Base-by-base conservation (phyloP, 2,888 invertebrate species). In the Orthosia cruda region DNA sequence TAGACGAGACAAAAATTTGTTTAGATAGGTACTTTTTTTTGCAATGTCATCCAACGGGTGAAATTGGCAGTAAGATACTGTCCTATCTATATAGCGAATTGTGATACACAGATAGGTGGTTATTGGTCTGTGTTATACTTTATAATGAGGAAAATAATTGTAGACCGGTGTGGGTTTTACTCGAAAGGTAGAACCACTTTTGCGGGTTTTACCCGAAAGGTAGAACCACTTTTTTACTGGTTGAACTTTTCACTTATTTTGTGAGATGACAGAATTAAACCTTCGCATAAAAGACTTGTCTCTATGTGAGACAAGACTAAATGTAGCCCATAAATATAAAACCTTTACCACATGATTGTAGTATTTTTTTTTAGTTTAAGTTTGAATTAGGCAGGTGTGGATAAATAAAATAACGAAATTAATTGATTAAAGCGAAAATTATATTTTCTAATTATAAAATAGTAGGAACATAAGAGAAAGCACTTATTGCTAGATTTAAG, bases 381-480 rank as follows among this genome's bases (percentile, higher is more conserved):
- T 32, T 32, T 32, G 32, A 32, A 5, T 32, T 7, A 32, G 26
- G 26, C 26, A 16, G 54, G 20, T 45, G 13, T 20, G 20, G 32
- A 59, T 45, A 65, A 71, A 67, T 79, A 45, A 72, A 80, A 61
- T 66, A 20, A 62, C 32, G 4, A 47, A 54, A 13, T n/a, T 50
- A 52, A 11, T 18, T 57, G 26, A 57, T 59, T 55, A 62, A 69
- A 47, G 18, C 7, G 73, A 67, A 26, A 26, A 52, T 54, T 80
- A 16, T 74, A 72, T 77, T 81, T 71, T 61, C 11, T 75, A 68
- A 62, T 65, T 61, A 81, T 66, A 77, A 84, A 80, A 57, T 81
- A 85, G 18, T 87, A 86, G 87, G 87, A 86, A 86, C 86, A 73
- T 81, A 68, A 66, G 63, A 70, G 67, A 64, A 74, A 73, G 76